Percentiles rank a stretch among this genome's conserved stretches.
phyloP scores from a whole-genome alignment of 2,113 vertebrate species.

The Petroica traversi region DNA sequence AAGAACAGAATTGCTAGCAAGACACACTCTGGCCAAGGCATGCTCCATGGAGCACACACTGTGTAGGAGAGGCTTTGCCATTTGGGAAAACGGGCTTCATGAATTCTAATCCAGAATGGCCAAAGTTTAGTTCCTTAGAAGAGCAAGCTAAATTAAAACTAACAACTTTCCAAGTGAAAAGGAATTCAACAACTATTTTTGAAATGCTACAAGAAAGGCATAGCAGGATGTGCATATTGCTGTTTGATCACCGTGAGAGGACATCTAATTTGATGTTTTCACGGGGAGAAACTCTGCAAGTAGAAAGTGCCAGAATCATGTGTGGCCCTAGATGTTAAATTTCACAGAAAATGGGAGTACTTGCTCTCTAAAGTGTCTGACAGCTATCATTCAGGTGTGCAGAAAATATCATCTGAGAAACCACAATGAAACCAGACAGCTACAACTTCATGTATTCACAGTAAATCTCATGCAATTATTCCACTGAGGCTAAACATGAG shows the following conservation, averaged over 20 bases:
- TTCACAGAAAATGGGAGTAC: not conserved
- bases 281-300: not conserved
- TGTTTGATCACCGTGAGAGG: not conserved
- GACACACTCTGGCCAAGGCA: not conserved
- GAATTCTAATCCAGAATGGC: not conserved
- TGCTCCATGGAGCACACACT: not conserved
- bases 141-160: conserved; percentile 10
- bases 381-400: not conserved
- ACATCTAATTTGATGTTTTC: not conserved
- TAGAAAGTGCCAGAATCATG: not conserved
- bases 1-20: not conserved
- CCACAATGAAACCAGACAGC: not conserved
- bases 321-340: not conserved
- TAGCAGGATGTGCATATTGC: not conserved
- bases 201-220: not conserved
- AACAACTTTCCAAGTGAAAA: not conserved
- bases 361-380: not conserved
- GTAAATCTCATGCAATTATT: not conserved
- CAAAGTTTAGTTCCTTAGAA: not conserved
- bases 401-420: not conserved
- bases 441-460: not conserved
- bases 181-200: not conserved
- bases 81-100: not conserved
- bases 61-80: not conserved
- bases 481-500: not conserved